A percentile compares a stretch with the other conserved stretches of the same genome.
Evolutionary conservation across 2,797 vertebrate species (phyloP).

Genomic region (Oryzias dopingdopingensis): DNA sequence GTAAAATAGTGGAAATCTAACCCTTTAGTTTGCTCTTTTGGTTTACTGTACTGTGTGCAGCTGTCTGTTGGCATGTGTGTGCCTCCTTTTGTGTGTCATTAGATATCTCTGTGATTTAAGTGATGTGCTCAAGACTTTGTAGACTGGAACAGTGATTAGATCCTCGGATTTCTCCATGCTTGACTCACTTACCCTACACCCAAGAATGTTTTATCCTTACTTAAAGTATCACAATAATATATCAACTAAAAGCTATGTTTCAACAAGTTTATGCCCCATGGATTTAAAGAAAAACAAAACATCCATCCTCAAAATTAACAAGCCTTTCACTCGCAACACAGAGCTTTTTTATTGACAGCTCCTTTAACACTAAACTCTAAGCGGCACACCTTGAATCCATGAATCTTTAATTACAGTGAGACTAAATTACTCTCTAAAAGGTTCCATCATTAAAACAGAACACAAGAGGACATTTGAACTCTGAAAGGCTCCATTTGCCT

Average conservation of each 20-base stretch:
- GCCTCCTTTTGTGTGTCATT: neutral
- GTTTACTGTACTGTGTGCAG: neutral
- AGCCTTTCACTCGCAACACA: slow-evolving; percentile 23
- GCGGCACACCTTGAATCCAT: slow-evolving; percentile 6
- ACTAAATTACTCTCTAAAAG: slow-evolving; percentile 10
- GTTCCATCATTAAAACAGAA: slow-evolving; percentile 4
- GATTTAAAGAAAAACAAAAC: slow-evolving; percentile 13
- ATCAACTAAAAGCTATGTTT: slow-evolving; percentile 32
- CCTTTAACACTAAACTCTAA: slow-evolving; percentile 7
- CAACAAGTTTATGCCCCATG: slow-evolving; percentile 7
- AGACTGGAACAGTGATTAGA: slow-evolving; percentile 59
- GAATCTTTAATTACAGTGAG: slow-evolving; percentile 2
- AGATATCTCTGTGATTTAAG: slow-evolving; percentile 19
- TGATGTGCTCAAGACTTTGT: slow-evolving; percentile 50
- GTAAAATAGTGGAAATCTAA: slow-evolving; percentile 2
- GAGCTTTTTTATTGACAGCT: neutral
- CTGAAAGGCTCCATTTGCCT: neutral
- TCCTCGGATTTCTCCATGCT: slow-evolving; percentile 43
- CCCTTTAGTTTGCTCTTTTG: neutral
- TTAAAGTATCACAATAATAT: slow-evolving; percentile 40
- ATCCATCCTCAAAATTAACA: neutral
- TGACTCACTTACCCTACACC: slow-evolving; percentile 22
- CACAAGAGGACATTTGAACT: slow-evolving; percentile 15
- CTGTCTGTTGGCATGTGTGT: neutral
- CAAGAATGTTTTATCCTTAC: slow-evolving; percentile 29